Percentiles rank a stretch among this genome's conserved stretches.
Evolutionary conservation across 1,140 invertebrate species (phyloP).

Genomic region (Odontomachus brunneus): DNA sequence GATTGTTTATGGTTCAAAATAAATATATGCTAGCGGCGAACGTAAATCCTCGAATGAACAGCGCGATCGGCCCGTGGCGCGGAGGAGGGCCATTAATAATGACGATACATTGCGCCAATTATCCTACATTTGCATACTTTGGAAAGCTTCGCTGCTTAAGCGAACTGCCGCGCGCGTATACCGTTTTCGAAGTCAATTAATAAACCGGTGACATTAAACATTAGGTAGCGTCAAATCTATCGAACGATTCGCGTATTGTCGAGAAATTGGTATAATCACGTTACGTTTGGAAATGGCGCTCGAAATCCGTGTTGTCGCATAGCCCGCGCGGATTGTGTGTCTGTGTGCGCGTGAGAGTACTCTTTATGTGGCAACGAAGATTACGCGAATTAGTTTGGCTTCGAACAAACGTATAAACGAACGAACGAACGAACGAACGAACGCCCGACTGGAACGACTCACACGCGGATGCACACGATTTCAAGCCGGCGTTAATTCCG

Average conservation of each 20-base stretch:
- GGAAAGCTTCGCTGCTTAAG: constrained; percentile 15
- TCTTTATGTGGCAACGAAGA: constrained; percentile 15
- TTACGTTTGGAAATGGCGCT: constrained; percentile 30
- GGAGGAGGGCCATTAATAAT: constrained; percentile 27
- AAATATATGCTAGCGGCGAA: background rate
- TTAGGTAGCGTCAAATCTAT: constrained; percentile 47
- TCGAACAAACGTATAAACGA: background rate
- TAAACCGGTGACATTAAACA: constrained; percentile 31
- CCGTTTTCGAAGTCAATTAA: constrained; percentile 27
- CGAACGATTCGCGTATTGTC: constrained; percentile 32
- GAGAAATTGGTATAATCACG: constrained; percentile 27
- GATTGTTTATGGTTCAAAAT: background rate
- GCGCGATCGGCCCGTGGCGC: background rate
- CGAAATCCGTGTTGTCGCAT: constrained; percentile 27
- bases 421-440: constrained; percentile 6
- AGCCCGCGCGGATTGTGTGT: constrained; percentile 2
- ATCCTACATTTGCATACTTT: background rate
- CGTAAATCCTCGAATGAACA: background rate
- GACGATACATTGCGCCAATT: constrained; percentile 3
- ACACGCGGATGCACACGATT: constrained; percentile 21
- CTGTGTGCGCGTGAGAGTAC: too few species aligned
- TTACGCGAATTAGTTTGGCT: constrained; percentile 41
- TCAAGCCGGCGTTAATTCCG: constrained; percentile 29
- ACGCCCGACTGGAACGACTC: constrained; percentile 3
- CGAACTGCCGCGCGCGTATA: too few species aligned